Evolutionary conservation across 2,888 invertebrate genomes (phyloP).

Genomic region (Ichneumoninae sp.): DNA sequence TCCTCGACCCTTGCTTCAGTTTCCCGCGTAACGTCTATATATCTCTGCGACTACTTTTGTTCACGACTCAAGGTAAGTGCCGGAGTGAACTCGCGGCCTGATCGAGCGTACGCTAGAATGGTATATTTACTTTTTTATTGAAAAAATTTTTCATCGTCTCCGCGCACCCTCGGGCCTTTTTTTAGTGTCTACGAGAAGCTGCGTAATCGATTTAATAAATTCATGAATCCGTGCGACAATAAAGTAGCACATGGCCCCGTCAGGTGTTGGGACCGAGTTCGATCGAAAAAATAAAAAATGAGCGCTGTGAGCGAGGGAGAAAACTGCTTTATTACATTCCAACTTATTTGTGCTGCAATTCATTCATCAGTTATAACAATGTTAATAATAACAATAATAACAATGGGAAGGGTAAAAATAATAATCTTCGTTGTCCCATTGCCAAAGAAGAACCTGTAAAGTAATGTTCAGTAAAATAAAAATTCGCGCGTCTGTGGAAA

Average conservation of each 20-base stretch:
- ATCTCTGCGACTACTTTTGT: slow-evolving; percentile 47
- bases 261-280: slow-evolving; percentile 46
- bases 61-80: slow-evolving; percentile 47
- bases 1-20: slow-evolving; percentile 38
- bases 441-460: too few species aligned
- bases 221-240: slow-evolving; percentile 51
- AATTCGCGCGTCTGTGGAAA: neutral
- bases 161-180: neutral
- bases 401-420: neutral
- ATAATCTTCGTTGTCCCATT: neutral
- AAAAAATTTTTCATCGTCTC: slow-evolving; percentile 52
- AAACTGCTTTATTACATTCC: neutral
- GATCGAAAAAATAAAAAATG: neutral
- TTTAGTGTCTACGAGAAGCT: slow-evolving; percentile 32
- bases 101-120: slow-evolving; percentile 51
- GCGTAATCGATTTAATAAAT: slow-evolving; percentile 58
- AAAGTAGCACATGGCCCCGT: slow-evolving; percentile 52
- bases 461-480: neutral
- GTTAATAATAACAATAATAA: neutral
- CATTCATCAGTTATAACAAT: too few species aligned
- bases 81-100: slow-evolving; percentile 45
- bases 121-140: slow-evolving; percentile 55
- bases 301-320: neutral
- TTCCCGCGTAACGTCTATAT: slow-evolving; percentile 45
- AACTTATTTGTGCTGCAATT: too few species aligned